Evolutionary conservation across 2,797 vertebrate species (phyloP).

Genomic region (Eulemur albifrons): DNA sequence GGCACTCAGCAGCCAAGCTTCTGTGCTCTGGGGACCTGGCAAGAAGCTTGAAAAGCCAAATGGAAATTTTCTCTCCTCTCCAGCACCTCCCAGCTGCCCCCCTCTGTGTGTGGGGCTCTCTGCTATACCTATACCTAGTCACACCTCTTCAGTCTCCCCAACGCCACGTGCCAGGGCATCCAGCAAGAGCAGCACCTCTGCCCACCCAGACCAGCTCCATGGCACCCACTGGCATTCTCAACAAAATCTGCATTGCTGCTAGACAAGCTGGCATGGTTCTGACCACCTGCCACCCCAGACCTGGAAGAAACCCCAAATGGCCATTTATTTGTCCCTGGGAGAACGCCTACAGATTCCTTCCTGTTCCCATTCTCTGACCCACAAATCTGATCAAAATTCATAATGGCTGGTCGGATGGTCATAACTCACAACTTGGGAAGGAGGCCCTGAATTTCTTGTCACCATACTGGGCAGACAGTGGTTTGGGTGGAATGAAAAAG

Average conservation of each 20-base stretch:
- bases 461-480: not conserved
- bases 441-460: not conserved
- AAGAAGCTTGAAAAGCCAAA: constrained; percentile 26
- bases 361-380: not conserved
- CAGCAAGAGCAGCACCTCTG: not conserved
- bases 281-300: not conserved
- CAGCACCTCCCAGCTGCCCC: not conserved
- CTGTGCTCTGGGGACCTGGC: constrained; percentile 18
- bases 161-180: not conserved
- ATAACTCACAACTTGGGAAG: not conserved
- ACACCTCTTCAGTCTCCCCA: not conserved
- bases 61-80: constrained; percentile 62
- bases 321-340: not conserved
- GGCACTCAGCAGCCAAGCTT: constrained; percentile 5
- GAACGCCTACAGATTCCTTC: not conserved
- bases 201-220: not conserved
- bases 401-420: not conserved
- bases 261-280: not conserved
- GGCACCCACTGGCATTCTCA: not conserved
- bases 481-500: not conserved
- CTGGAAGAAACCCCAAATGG: not conserved
- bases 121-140: not conserved
- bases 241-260: not conserved
- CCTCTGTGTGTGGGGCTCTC: not conserved
- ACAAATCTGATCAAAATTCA: not conserved